These are phyloP conservation scores for Symphodus melops DNA, from an alignment of 2,113 vertebrate genomes.

Conservation along the genomic window DNA sequence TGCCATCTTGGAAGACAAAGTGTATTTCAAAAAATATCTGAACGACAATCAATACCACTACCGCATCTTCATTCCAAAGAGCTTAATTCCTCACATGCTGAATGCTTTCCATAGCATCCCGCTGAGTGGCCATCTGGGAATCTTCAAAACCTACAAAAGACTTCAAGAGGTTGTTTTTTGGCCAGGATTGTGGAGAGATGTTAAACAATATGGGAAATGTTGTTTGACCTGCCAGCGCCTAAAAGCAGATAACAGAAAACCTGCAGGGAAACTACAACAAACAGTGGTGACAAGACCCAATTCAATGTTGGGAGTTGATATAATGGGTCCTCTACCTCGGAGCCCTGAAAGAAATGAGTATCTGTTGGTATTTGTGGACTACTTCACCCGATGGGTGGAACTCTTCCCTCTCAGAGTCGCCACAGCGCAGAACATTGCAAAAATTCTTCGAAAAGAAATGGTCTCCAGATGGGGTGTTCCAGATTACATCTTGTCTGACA, in stretches of 20 bases:
- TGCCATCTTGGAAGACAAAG: no score
- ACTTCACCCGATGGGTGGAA: background rate
- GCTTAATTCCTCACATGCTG: no score
- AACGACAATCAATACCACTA: no score
- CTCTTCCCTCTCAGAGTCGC: no score
- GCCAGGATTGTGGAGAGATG: background rate
- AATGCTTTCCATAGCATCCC: background rate
- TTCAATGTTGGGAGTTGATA: background rate
- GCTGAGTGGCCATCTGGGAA: background rate
- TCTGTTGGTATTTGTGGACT: background rate
- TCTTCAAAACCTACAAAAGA: background rate
- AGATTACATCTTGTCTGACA: no score
- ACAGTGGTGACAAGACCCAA: background rate
- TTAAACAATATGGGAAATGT: background rate
- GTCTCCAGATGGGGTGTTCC: no score
- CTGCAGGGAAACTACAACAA: background rate
- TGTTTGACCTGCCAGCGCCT: background rate
- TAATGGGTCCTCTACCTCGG: background rate
- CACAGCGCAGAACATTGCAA: no score
- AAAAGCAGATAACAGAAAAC: background rate
- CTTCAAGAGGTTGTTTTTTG: background rate
- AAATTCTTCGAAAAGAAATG: no score
- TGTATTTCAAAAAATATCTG: no score
- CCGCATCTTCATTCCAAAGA: no score
- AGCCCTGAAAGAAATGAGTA: background rate